Percentiles rank a stretch among this genome's conserved stretches.
phyloP scores from a whole-genome alignment of 2,797 vertebrate species.

The Phrynocephalus vlangalii region DNA sequence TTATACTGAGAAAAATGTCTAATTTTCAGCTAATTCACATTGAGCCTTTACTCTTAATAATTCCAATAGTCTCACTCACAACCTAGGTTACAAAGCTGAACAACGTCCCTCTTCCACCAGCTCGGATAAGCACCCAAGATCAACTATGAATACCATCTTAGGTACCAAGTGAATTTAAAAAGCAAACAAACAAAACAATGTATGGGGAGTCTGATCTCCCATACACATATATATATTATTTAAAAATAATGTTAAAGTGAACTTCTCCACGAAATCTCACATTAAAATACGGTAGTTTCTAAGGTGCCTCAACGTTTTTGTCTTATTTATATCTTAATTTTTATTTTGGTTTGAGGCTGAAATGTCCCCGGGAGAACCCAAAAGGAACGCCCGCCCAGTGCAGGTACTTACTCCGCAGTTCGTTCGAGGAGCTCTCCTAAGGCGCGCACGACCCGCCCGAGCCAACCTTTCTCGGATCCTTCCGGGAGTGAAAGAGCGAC shows the following conservation, averaged over 20 bases:
- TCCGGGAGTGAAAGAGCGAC: no score
- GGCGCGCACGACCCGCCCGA: not conserved
- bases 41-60: not conserved
- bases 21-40: not conserved
- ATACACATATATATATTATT: no score
- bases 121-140: not conserved
- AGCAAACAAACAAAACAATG: not conserved
- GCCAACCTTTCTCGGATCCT: no score
- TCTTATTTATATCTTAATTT: no score
- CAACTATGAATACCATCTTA: not conserved
- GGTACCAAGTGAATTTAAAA: not conserved
- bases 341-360: no score
- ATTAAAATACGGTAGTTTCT: no score
- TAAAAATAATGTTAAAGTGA: no score
- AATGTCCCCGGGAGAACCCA: not conserved
- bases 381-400: not conserved
- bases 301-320: no score
- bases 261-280: no score
- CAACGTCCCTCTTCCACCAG: not conserved
- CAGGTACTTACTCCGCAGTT: not conserved
- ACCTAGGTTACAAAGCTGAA: not conserved
- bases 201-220: not conserved
- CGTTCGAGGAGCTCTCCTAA: not conserved
- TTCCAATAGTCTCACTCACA: not conserved
- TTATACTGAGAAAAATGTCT: not conserved